Evolutionary conservation across 2,797 vertebrate species (phyloP), one percentile per base, ranked within the genome.

Genomic region (Pseudochirops corinnae): DNA sequence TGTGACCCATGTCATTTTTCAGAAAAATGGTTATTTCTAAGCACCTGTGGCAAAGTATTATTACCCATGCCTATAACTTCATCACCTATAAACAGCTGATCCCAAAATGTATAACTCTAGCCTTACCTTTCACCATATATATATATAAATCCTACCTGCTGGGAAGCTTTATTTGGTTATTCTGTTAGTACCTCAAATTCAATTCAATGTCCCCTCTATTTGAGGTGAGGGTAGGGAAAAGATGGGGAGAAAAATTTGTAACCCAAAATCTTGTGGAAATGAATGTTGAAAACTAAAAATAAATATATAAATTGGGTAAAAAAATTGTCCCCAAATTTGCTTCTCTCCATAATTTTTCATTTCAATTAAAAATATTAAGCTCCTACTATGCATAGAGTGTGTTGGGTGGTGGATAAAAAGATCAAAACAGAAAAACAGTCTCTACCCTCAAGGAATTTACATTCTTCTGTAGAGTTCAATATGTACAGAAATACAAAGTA

Each of bases 301-400:
- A 46, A 46, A 46, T 46, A 46, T 1, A 46, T 2, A 46, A 46
- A 46, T 46, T 46, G 46, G 46, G 46, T 1, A 2, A 2, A 46
- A 46, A 74, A 74, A 74, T 39, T 74, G 6, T 74, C 6, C n/a
- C n/a, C n/a, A 74, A 39, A 74, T 18, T 74, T 74, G 67, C 33
- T 74, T 74, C n/a, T 74, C n/a, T 74, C n/a, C n/a, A 74, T 74
- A 74, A 39, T 74, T 74, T 74, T n/a, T 74, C 67, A 74, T 74
- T 39, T 74, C n/a, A 74, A 74, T 74, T 74, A 74, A 74, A 39
- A 39, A 74, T 74, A 74, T 21, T 39, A 74, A 74, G 33, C 62
- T n/a, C 14, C 62, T 39, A 18, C 62, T 74, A 74, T 21, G 62
- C 5, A 74, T 7, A 39, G 14, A 74, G 24, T 74, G 1, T 39